Conservation (phyloP, 2,113 vertebrate species). For the Tragulus kanchil region DNA sequence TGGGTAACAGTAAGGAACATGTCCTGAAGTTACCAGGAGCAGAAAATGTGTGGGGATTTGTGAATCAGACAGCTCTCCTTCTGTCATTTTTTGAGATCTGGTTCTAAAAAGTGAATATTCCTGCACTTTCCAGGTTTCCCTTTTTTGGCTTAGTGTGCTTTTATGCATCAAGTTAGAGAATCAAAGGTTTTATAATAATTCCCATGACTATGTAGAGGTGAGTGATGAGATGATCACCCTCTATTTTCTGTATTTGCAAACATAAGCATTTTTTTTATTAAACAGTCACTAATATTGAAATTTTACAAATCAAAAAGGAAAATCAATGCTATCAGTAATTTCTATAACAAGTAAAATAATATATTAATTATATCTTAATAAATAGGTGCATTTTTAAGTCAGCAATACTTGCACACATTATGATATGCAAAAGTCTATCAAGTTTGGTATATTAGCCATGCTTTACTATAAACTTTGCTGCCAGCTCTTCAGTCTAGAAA, state of each 20-base stretch:
- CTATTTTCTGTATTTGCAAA: neutral
- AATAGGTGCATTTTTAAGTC: neutral
- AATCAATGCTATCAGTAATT: neutral
- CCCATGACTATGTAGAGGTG: neutral
- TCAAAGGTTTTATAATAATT: neutral
- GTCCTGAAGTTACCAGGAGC: neutral
- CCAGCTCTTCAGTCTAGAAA: neutral
- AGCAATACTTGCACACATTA: neutral
- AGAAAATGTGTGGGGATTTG: neutral
- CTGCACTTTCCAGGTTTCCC: neutral
- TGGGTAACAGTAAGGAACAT: neutral
- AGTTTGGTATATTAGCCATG: neutral
- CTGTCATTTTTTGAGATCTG: neutral
- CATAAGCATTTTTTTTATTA: neutral
- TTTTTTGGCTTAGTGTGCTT: neutral
- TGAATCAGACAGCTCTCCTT: neutral
- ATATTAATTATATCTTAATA: neutral
- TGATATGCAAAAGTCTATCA: neutral
- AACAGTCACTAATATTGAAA: neutral
- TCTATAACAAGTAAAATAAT: neutral
- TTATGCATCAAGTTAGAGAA: neutral
- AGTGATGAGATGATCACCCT: neutral
- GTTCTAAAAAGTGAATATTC: neutral
- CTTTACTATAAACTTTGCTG: neutral
- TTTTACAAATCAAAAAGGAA: neutral